Percentiles rank a stretch among this genome's conserved stretches.
Evolutionary conservation across 2,888 invertebrate genomes (phyloP).

Genomic region (Lasioglossum morio): DNA sequence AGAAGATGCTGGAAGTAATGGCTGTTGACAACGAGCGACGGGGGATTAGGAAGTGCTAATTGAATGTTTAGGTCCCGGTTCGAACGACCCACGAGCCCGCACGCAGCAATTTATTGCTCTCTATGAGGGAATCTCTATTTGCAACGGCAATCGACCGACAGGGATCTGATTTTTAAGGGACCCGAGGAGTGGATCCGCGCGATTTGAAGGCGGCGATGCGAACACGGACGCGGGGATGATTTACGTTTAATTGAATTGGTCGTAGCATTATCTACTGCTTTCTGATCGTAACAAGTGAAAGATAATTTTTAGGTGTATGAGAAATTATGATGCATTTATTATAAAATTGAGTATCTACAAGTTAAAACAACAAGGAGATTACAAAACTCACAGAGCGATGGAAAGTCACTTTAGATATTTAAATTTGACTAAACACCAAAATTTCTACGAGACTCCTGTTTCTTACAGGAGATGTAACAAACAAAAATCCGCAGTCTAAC

Average conservation of each 20-base stretch:
- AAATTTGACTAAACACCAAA: not conserved
- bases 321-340: not conserved
- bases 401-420: not conserved
- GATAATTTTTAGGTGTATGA: not conserved
- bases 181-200: not conserved
- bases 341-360: not conserved
- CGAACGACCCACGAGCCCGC: constrained; percentile 53
- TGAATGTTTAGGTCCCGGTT: constrained; percentile 81
- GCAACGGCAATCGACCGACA: not conserved
- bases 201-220: not conserved
- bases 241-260: not conserved
- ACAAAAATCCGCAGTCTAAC: not conserved
- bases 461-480: not conserved
- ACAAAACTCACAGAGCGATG: too few relatives aligned
- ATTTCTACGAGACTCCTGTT: not conserved
- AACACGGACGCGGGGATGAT: not conserved
- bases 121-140: constrained; percentile 17
- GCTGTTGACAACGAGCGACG: constrained; percentile 82
- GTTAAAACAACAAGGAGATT: not conserved
- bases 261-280: not conserved
- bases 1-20: constrained; percentile 84
- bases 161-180: not conserved
- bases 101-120: constrained; percentile 75
- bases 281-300: not conserved
- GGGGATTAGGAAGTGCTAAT: constrained; percentile 84